Percentiles rank a stretch among this genome's conserved stretches.
phyloP scores from a whole-genome alignment of 2,888 invertebrate genomes.

The Cephus spinipes region DNA sequence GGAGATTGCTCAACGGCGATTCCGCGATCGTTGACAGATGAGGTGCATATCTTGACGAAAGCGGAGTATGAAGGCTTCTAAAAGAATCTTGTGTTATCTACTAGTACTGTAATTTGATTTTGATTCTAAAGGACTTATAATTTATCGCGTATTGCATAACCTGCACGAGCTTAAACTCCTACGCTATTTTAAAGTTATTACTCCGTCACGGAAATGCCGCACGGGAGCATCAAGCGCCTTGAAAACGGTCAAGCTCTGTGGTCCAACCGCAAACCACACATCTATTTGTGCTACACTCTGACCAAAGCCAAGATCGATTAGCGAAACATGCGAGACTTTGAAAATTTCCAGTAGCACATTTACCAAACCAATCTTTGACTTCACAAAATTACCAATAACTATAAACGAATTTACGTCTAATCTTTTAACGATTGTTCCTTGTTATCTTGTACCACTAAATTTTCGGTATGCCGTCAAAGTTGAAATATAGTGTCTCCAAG shows the following conservation, averaged over 20 bases:
- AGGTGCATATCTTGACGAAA: constrained; percentile 74
- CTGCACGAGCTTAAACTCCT: neutral
- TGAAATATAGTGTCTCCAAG: neutral
- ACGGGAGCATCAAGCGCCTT: neutral
- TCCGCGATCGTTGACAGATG: constrained; percentile 81
- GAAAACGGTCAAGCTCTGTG: neutral
- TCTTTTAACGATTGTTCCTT: neutral
- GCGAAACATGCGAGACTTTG: neutral
- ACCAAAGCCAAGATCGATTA: neutral
- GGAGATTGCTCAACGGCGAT: constrained; percentile 61
- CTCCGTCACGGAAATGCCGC: neutral
- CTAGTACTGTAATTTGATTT: neutral
- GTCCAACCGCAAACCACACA: neutral
- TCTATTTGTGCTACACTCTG: neutral
- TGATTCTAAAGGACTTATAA: neutral
- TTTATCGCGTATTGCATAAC: neutral
- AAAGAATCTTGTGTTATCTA: constrained; percentile 18
- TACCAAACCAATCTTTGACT: neutral
- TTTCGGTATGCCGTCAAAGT: neutral
- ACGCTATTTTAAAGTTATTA: neutral
- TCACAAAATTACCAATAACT: neutral
- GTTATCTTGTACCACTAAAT: neutral
- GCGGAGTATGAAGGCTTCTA: constrained; percentile 54
- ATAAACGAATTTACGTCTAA: neutral
- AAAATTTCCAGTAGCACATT: neutral